Evolutionary conservation across 2,797 vertebrate genomes (phyloP), one percentile per base, ranked within the genome.

Genomic region (Anguilla anguilla): DNA sequence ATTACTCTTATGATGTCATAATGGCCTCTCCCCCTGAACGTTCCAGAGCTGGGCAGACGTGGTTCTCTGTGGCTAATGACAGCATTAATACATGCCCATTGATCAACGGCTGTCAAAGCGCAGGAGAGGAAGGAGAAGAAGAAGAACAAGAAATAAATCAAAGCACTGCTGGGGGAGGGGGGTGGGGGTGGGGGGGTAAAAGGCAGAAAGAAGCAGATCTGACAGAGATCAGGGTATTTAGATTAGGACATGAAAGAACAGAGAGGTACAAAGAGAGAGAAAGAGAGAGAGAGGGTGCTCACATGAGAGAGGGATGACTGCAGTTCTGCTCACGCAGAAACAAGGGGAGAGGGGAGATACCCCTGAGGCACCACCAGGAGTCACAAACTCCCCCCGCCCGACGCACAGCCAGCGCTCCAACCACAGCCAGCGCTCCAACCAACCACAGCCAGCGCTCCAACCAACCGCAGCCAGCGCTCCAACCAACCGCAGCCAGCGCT

Each of bases 71-170:
- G 64, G 64, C 61, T 88, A 57, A 88, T 85, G 74, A 77, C 28
- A 85, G 53, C 53, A 85, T 85, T 59, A 85, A 84, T 79, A 51
- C 39, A 64, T 51, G 83, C 83, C 87, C 19, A 28, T 85, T 81
- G 87, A 85, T 81, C 67, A 67, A 81, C 22, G 4, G 25, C 61
- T 53, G 86, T 39, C n/a, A 87, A 69, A 53, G 81, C n/a, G 72
- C 43, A 69, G 4, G 46, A 57, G 11, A 7, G 19, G 53, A 85
- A 59, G 51, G n/a, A 67, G 72, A 77, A 81, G 83, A 64, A 46
- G 55, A 79, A 31, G 84, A 85, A 64, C 35, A 39, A 53, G 43
- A 67, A 39, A 85, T 84, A 79, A 85, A 85, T 88, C 55, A 88
- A 85, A 88, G 74, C 64, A 22, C 17, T 39, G 85, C n/a, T n/a